Percentiles rank a stretch among this genome's conserved stretches.
Conservation (phyloP, 1,140 invertebrate species). For the Bombus picipes region DNA sequence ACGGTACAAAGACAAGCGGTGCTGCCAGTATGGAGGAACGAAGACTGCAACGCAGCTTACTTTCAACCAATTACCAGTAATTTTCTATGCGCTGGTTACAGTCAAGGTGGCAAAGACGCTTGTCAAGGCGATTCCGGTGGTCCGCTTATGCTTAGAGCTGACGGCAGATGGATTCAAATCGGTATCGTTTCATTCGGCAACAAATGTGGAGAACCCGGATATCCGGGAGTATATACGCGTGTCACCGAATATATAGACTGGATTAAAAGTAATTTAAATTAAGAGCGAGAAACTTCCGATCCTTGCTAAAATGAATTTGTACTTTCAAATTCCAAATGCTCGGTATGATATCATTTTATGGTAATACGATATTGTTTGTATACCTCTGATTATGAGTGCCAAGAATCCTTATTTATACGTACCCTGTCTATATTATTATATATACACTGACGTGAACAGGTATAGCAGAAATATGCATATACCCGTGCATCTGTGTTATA, state of each 20-base stretch:
- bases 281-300: slow-evolving; percentile 60
- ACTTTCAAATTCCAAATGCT: neutral
- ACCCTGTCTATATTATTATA: neutral
- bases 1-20: slow-evolving; percentile 91
- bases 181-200: slow-evolving; percentile 96
- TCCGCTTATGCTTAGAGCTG: slow-evolving; percentile 90
- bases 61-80: slow-evolving; percentile 95
- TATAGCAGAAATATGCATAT: neutral
- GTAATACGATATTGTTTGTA: neutral
- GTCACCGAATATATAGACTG: slow-evolving; percentile 86
- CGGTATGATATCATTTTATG: neutral
- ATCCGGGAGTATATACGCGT: slow-evolving; percentile 91
- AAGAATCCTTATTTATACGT: neutral
- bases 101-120: slow-evolving; percentile 94
- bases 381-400: slow-evolving; percentile 1
- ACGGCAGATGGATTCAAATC: slow-evolving; percentile 91
- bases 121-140: slow-evolving; percentile 92
- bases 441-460: neutral
- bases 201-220: slow-evolving; percentile 93
- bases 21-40: slow-evolving; percentile 95
- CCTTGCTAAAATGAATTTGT: neutral
- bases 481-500: too few species aligned
- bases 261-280: slow-evolving; percentile 83
- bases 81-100: slow-evolving; percentile 95
- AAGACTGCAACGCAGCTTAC: slow-evolving; percentile 94